Conservation (phyloP, 2,797 vertebrate genomes). For the Pangasius krempfi region DNA sequence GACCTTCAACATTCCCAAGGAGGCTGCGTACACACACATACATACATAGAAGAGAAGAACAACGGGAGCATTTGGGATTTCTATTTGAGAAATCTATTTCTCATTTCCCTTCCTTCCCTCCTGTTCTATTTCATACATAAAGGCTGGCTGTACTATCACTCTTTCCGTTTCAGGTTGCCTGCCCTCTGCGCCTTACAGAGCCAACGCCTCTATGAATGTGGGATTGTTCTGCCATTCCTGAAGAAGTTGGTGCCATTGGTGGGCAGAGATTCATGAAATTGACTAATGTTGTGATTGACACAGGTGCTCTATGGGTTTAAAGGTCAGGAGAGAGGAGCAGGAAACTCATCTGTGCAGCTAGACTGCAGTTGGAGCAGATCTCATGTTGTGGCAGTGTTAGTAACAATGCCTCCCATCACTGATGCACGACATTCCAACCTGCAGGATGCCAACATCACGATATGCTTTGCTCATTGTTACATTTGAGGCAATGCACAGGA, state of each 20-base stretch:
- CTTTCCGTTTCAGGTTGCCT: slow-evolving; percentile 31
- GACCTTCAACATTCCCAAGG: slow-evolving; percentile 53
- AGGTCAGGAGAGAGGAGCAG: background rate
- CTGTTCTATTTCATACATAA: slow-evolving; percentile 28
- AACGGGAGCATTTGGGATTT: slow-evolving; percentile 25
- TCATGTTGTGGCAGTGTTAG: background rate
- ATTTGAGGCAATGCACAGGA: background rate
- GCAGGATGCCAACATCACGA: too few species aligned
- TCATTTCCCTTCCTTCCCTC: slow-evolving; percentile 26
- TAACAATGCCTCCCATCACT: background rate
- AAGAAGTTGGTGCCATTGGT: background rate
- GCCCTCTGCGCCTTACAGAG: background rate
- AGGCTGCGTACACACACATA: background rate
- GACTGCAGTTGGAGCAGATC: background rate
- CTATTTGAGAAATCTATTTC: slow-evolving; percentile 41
- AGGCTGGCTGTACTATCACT: slow-evolving; percentile 25
- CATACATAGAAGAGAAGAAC: background rate
- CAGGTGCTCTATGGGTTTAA: background rate
- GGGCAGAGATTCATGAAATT: background rate
- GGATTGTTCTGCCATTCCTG: background rate
- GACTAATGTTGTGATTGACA: background rate
- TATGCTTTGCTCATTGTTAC: too few species aligned
- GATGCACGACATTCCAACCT: background rate
- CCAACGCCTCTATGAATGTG: background rate
- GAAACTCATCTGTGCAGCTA: background rate